These are phyloP conservation scores for Zygogramma bicolorata DNA, from an alignment of 2,888 invertebrate genomes.

Conservation along the genomic window DNA sequence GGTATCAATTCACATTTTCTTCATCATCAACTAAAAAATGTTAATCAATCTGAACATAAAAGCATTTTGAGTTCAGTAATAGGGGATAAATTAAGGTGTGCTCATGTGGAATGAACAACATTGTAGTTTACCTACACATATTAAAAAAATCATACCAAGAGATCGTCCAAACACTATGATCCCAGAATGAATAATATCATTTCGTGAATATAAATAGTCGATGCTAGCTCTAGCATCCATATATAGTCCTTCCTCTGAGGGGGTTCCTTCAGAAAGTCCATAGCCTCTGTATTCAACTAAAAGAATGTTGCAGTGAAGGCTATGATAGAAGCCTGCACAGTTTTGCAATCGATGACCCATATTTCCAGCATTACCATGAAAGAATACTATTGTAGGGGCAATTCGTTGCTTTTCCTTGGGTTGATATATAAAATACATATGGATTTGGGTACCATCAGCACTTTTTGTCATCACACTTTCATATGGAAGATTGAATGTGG, in stretches of 20 bases:
- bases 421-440: constrained; percentile 86
- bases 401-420: constrained; percentile 74
- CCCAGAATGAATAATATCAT: constrained; percentile 86
- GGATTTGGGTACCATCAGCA: constrained; percentile 81
- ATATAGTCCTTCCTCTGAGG: constrained; percentile 89
- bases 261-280: constrained; percentile 89
- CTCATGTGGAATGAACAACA: no score
- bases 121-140: background rate
- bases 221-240: constrained; percentile 89
- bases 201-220: constrained; percentile 84
- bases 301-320: constrained; percentile 86
- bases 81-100: no score
- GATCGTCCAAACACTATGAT: constrained; percentile 93
- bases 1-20: background rate
- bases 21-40: no score
- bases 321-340: constrained; percentile 86
- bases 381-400: constrained; percentile 87
- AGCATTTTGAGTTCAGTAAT: no score
- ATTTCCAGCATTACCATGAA: constrained; percentile 98
- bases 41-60: no score
- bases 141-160: constrained; percentile 69
- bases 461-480: constrained; percentile 85
- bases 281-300: constrained; percentile 97
- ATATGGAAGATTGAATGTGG: constrained; percentile 86
- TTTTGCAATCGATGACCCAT: constrained; percentile 88